These are phyloP conservation scores for Oreotrochilus melanogaster DNA, from an alignment of 2,113 vertebrate genomes.

Conservation along the genomic window DNA sequence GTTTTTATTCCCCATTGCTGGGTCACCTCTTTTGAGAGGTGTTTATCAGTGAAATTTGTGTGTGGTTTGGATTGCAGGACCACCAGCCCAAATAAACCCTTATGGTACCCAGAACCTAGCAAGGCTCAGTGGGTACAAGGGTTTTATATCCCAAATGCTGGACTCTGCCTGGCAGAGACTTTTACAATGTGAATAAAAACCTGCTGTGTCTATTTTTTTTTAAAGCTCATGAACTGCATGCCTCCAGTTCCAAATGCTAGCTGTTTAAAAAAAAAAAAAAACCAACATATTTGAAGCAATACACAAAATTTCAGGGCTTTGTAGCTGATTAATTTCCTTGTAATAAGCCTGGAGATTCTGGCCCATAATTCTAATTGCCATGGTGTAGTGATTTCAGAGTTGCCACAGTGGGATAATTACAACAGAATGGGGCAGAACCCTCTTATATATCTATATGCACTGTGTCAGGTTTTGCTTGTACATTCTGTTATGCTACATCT, in stretches of 20 bases:
- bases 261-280: background rate
- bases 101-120: background rate
- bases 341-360: background rate
- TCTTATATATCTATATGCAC: background rate
- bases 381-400: conserved; percentile 7
- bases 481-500: background rate
- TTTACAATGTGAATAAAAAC: background rate
- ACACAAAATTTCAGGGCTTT: background rate
- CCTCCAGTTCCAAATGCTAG: background rate
- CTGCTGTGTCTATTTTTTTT: background rate
- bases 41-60: too few species aligned
- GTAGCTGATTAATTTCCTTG: background rate
- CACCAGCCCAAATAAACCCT: background rate
- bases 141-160: background rate
- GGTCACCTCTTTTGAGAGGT: background rate
- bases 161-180: background rate
- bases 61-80: too few species aligned
- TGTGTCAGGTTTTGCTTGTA: background rate
- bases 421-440: background rate
- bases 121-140: background rate
- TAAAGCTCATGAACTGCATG: background rate
- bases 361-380: conserved; percentile 18
- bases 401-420: background rate
- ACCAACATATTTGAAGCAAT: background rate
- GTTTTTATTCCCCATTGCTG: background rate